A percentile compares a stretch with the other conserved stretches of the same genome.
Conservation (phyloP, 2,888 invertebrate genomes). For the Apocheima hispidaria region DNA sequence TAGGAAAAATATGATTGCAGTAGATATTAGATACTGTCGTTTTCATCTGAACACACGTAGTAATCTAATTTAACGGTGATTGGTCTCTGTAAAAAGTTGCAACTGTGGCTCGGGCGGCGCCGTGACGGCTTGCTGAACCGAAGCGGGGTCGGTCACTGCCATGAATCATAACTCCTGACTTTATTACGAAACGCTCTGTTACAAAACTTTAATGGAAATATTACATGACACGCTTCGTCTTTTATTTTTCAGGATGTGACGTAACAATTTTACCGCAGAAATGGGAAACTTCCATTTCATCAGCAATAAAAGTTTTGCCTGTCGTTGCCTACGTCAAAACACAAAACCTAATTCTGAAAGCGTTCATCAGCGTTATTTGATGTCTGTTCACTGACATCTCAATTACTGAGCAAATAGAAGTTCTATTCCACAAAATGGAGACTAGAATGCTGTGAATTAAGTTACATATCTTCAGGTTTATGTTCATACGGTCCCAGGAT, state of each 20-base stretch:
- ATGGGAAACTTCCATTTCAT: slow-evolving; percentile 6
- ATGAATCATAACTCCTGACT: slow-evolving; percentile 34
- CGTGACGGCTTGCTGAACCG: slow-evolving; percentile 68
- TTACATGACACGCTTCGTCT: slow-evolving; percentile 1
- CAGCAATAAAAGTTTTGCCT: slow-evolving; percentile 12
- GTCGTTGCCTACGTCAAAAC: slow-evolving; percentile 14
- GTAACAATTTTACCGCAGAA: slow-evolving; percentile 8
- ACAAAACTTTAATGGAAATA: slow-evolving; percentile 28
- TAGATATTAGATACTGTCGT: slow-evolving; percentile 64
- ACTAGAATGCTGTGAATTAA: slow-evolving; percentile 28
- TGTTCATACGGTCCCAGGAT: slow-evolving; percentile 24
- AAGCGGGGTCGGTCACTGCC: slow-evolving; percentile 48
- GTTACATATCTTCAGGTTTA: slow-evolving; percentile 31
- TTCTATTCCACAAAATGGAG: slow-evolving; percentile 26
- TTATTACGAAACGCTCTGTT: slow-evolving; percentile 42
- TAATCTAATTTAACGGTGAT: slow-evolving; percentile 82
- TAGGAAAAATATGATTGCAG: slow-evolving; percentile 26
- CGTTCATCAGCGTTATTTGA: slow-evolving; percentile 55
- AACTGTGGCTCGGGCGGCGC: slow-evolving; percentile 40
- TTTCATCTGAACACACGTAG: slow-evolving; percentile 71
- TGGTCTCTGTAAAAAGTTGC: slow-evolving; percentile 66
- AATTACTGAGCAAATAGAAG: slow-evolving; percentile 55
- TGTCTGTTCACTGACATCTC: slow-evolving; percentile 53
- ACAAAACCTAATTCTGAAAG: slow-evolving; percentile 43
- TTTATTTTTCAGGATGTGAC: slow-evolving; percentile 5